Evolutionary conservation across 2,888 invertebrate genomes (phyloP), one percentile per base, ranked within the genome.

Genomic region (Sipha maydis): DNA sequence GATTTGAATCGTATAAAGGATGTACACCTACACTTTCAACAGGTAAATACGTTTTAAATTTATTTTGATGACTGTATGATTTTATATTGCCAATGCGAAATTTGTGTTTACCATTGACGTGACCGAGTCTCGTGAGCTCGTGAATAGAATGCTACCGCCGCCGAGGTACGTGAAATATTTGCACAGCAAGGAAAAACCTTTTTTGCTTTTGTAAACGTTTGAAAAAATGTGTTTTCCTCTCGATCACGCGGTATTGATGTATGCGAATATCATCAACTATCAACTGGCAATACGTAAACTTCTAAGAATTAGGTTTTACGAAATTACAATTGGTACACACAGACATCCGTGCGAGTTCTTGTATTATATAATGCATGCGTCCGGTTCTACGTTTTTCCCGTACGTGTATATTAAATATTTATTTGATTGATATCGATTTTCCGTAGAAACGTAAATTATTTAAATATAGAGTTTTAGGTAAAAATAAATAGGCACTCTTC

Each of bases 11-110:
- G n/a, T 61, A 84, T 61, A 41, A 38, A 19, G 19, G 28, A 48
- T 14, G 11, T 48, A 48, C 41, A 41, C 41, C 25, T 38, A 31
- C 48, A 48, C 48, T 48, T 11, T 56, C 83, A 34, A 75, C 73
- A 56, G 75, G 56, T 73, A 38, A 83, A 54, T 19, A 34, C 25
- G 56, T 73, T 83, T 83, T 54, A 75, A 83, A 84, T 84, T 75
- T 61, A 76, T 38, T 76, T 25, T 76, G 84, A 75, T n/a, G 48
- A 17, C 67, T 41, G 38, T 38, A 41, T 80, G 80, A 41, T 69
- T 80, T 41, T 80, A n/a, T 41, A 69, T 41, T 1, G 41, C 67
- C 38, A 5, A 25, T n/a, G 56, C n/a, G 17, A 14, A 14, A 14
- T 48, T 48, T 14, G 48, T 48, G 48, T 48, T 48, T 48, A 48